Conservation (phyloP, 2,113 vertebrate species). For the Tinamus guttatus region DNA sequence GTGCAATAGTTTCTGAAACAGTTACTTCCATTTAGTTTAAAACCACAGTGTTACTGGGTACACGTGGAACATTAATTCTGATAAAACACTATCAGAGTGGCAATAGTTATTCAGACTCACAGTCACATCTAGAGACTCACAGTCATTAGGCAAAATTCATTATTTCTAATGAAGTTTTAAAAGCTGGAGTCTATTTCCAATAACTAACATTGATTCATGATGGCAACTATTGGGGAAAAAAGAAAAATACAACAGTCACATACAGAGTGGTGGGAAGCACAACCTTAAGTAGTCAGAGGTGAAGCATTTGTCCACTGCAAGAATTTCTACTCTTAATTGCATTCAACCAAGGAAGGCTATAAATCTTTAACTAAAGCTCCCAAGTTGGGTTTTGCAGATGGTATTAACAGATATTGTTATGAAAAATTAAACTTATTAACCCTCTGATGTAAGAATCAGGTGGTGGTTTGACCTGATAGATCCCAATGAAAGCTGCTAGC, state of each 20-base stretch:
- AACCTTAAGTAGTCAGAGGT: background rate
- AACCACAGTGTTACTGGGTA: background rate
- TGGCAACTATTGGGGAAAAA: background rate
- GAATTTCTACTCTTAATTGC: background rate
- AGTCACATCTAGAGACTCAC: background rate
- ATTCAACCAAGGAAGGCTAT: too few species aligned
- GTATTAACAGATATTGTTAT: background rate
- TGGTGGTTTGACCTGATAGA: background rate
- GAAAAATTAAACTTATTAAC: background rate
- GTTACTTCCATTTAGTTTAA: background rate
- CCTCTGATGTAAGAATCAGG: background rate
- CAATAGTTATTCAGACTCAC: background rate
- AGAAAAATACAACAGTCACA: background rate
- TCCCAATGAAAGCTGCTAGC: background rate
- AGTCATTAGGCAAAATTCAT: background rate
- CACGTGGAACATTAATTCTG: background rate
- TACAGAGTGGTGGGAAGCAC: background rate
- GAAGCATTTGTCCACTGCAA: background rate
- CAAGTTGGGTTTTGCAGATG: background rate
- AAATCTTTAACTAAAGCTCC: background rate
- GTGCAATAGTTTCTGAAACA: background rate
- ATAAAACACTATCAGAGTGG: background rate
- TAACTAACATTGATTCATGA: background rate
- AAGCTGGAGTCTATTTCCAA: background rate
- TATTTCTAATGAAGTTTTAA: background rate